A percentile compares a stretch with the other conserved stretches of the same genome.
phyloP scores from a whole-genome alignment of 2,888 invertebrate genomes.

The Chirona hameri region DNA sequence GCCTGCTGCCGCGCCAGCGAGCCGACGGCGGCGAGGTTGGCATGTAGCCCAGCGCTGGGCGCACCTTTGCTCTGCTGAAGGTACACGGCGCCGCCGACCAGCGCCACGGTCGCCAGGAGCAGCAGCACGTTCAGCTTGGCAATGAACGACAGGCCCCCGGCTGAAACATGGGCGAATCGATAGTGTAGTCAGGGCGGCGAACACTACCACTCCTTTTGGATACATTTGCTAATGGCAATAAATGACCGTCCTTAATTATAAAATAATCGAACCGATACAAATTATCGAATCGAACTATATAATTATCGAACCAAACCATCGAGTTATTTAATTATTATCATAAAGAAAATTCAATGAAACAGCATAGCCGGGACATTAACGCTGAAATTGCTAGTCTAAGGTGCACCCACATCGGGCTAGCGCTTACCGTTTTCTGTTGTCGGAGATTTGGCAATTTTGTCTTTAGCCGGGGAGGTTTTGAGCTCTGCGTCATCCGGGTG shows the following conservation, averaged over 20 bases:
- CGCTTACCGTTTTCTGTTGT: neutral
- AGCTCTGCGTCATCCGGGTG: neutral
- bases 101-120: neutral
- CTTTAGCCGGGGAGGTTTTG: neutral
- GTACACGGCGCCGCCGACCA: neutral
- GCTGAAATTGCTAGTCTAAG: no score
- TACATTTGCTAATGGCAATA: no score
- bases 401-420: no score
- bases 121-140: constrained; percentile 8
- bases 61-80: neutral
- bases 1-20: neutral
- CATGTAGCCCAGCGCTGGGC: neutral
- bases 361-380: no score
- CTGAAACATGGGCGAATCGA: neutral
- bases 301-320: no score
- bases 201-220: no score
- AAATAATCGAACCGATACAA: no score
- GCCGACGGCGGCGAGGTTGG: neutral
- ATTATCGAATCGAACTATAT: no score
- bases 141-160: neutral
- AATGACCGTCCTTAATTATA: no score
- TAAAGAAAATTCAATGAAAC: no score
- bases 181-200: no score
- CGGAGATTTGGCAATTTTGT: neutral
- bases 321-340: no score